Percentiles rank a stretch among this genome's conserved stretches.
phyloP scores from a whole-genome alignment of 2,888 invertebrate species.

The Liopterus haemorrhoidalis region DNA sequence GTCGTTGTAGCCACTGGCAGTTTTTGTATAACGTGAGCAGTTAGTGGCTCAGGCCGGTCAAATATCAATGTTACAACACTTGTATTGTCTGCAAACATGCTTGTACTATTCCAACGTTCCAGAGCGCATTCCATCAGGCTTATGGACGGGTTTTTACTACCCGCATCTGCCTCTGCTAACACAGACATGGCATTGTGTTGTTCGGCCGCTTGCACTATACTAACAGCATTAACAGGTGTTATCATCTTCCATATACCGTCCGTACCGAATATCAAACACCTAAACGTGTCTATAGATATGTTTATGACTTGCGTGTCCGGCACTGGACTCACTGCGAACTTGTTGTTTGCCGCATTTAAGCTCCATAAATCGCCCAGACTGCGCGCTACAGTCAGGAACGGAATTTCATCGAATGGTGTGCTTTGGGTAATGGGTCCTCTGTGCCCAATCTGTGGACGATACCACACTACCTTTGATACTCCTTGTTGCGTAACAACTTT shows the following conservation, averaged over 20 bases:
- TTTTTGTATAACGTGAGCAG: too few relatives aligned
- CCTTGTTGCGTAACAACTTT: constrained; percentile 74
- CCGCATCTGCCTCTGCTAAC: constrained; percentile 46
- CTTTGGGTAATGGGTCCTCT: constrained; percentile 83
- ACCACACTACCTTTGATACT: constrained; percentile 96
- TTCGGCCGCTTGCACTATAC: constrained; percentile 75
- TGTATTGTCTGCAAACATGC: too few relatives aligned
- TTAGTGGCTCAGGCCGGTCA: too few relatives aligned
- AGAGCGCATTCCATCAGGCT: too few relatives aligned
- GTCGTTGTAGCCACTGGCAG: too few relatives aligned
- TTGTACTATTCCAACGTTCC: too few relatives aligned
- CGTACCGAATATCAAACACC: constrained; percentile 90
- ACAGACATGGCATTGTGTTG: constrained; percentile 67
- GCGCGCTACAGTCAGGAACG: constrained; percentile 92
- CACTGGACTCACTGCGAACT: constrained; percentile 96
- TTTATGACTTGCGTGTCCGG: constrained; percentile 87
- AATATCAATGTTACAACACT: too few relatives aligned
- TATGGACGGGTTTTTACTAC: too few relatives aligned
- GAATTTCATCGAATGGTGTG: constrained; percentile 88
- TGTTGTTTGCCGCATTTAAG: constrained; percentile 82
- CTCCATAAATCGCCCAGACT: constrained; percentile 97
- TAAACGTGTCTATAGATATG: constrained; percentile 68
- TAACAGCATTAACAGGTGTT: constrained; percentile 74
- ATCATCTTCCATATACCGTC: constrained; percentile 98
- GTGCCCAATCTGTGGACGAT: constrained; percentile 78